Evolutionary conservation across 2,888 invertebrate genomes (phyloP).

Genomic region (Pristionchus arcanus): DNA sequence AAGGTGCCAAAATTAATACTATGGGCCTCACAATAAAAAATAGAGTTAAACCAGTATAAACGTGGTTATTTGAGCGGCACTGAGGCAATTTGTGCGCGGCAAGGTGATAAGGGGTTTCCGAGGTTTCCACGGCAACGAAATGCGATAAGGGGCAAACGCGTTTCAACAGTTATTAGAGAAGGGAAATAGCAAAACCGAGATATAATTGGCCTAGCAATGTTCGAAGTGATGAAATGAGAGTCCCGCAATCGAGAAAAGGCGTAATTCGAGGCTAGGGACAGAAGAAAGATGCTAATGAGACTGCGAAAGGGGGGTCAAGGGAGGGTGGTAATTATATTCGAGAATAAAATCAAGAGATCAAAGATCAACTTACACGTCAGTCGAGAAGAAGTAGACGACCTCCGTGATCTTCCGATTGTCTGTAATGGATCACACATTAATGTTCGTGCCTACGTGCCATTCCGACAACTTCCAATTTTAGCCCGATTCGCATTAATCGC

Average conservation of each 20-base stretch:
- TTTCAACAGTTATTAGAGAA: no score
- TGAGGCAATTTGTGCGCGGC: no score
- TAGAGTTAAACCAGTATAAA: no score
- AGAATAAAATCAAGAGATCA: no score
- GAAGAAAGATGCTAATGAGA: background rate
- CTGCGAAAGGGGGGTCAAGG: background rate
- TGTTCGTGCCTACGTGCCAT: background rate
- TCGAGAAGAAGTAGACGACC: constrained; percentile 98
- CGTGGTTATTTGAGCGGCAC: no score
- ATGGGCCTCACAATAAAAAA: no score
- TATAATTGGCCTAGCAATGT: no score
- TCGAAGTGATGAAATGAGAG: background rate
- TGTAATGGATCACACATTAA: background rate
- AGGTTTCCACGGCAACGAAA: no score
- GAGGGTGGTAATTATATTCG: background rate
- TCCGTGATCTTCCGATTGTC: constrained; percentile 91
- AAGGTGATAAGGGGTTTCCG: no score
- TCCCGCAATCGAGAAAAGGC: background rate
- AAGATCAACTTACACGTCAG: constrained; percentile 89
- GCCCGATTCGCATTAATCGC: background rate
- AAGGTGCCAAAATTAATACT: no score
- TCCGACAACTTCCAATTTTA: background rate
- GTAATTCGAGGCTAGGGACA: background rate
- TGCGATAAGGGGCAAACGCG: no score
- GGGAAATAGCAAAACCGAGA: no score